Evolutionary conservation across 2,113 vertebrate genomes (phyloP).

Genomic region (Microtus richardsoni): DNA sequence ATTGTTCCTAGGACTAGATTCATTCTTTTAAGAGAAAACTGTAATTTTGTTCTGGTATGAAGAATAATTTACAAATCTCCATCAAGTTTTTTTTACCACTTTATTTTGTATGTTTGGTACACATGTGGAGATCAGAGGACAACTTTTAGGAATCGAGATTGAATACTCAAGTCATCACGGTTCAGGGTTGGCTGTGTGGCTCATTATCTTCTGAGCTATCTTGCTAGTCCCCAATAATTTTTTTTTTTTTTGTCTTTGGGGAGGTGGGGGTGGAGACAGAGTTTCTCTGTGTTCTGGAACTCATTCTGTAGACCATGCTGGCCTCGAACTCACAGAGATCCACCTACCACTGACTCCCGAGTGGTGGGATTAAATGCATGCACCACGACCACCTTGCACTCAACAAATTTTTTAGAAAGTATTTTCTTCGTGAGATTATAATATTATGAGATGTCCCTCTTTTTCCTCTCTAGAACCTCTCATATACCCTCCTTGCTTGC

Average conservation of each 20-base stretch:
- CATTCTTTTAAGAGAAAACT: conserved; percentile 56
- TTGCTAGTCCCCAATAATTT: background rate
- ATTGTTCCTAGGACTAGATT: background rate
- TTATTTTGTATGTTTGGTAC: background rate
- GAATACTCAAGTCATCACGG: background rate
- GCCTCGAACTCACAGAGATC: too few relatives aligned
- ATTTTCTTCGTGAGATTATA: background rate
- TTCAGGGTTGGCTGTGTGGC: background rate
- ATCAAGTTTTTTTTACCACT: conserved; percentile 42
- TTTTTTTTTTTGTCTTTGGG: too few relatives aligned
- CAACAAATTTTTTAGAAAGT: background rate
- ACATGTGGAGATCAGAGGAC: background rate
- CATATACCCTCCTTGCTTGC: background rate
- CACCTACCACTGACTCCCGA: too few relatives aligned
- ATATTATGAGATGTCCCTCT: background rate
- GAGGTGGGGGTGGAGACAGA: too few relatives aligned
- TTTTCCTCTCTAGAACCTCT: background rate
- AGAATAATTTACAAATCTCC: conserved; percentile 30
- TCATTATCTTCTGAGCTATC: background rate
- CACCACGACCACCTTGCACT: too few relatives aligned
- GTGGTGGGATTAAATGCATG: too few relatives aligned
- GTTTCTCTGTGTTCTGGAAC: too few relatives aligned
- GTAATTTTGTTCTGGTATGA: conserved; percentile 18
- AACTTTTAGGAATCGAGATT: background rate
- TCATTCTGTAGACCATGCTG: too few relatives aligned